Percentiles rank a stretch among this genome's conserved stretches.
phyloP scores from a whole-genome alignment of 2,113 vertebrate species.

The Microtus pennsylvanicus region DNA sequence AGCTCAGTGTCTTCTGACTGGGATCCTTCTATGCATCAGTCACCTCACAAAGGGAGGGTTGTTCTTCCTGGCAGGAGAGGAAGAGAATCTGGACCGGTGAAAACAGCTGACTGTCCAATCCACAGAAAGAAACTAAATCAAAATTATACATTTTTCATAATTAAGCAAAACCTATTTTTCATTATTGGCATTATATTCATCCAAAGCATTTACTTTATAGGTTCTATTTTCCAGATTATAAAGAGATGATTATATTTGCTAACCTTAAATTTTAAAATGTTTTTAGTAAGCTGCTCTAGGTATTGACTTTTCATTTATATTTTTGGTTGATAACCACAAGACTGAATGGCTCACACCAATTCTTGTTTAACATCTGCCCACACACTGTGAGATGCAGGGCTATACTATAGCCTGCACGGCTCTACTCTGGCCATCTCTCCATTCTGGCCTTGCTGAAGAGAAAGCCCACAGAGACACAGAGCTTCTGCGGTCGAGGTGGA shows the following conservation, averaged over 20 bases:
- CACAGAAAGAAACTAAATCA: slow-evolving; percentile 45
- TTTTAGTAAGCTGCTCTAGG: neutral
- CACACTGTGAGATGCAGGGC: neutral
- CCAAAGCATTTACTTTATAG: slow-evolving; percentile 49
- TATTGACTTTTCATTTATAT: neutral
- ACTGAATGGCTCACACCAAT: neutral
- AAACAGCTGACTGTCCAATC: slow-evolving; percentile 61
- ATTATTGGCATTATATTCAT: slow-evolving; percentile 31
- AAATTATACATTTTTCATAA: slow-evolving; percentile 25
- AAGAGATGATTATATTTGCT: neutral
- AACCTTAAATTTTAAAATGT: neutral
- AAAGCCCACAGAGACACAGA: rapidly evolving
- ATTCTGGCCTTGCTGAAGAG: neutral
- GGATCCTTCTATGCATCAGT: neutral
- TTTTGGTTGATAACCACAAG: neutral
- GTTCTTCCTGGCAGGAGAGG: neutral
- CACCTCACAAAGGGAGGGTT: neutral
- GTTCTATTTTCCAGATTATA: too few species aligned
- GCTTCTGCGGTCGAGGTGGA: neutral
- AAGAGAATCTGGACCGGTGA: neutral
- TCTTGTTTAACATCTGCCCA: too few species aligned
- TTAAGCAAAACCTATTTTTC: slow-evolving; percentile 63
- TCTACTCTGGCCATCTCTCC: neutral
- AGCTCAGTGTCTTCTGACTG: neutral
- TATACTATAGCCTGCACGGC: rapidly evolving